Base-by-base conservation (phyloP, 2,888 invertebrate genomes). In the Tetragnatha montana region DNA sequence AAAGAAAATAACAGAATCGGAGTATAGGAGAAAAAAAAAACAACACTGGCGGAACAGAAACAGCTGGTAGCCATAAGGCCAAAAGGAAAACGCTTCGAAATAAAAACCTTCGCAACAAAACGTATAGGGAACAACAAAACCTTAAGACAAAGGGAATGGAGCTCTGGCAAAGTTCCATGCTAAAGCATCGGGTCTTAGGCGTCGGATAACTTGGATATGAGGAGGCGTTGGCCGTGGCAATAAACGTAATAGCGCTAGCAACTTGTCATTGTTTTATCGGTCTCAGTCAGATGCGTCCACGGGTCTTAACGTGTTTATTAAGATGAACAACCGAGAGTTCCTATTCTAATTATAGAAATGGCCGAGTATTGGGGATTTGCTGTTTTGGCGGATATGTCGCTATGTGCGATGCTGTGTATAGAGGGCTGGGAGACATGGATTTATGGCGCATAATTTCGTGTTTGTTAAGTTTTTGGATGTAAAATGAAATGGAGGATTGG, bases 261-360 rank as follows among this genome's bases (percentile, higher is more conserved):
- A 88, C 79, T 88, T 83, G 82, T 88, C 88, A 88, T 88, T 88
- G 88, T 88, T 88, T 88, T 88, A 88, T 88, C 81, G 88, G 82
- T 60, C 60, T 14, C 81, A 74, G 86, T 78, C 84, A 80, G 80
- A 80, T 74, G 68, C 60, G 74, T 51, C 21, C 47, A n/a, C 50
- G 50, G 60, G n/a, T 21, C 19, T 73, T 83, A 73, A 86, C 80
- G 73, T 80, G 79, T 79, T 80, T 86, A 86, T 86, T 81, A 74
- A 74, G 86, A 80, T 86, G 80, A 80, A 86, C 50, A 22, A 51
- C 79, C n/a, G 79, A 79, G 70, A 70, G 79, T 79, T 73, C 78
- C 60, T n/a, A 47, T 68, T 51, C 21, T 19, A 51, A 14, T 79
- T 49, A 79, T 79, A 60, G 60, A 60, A 60, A 60, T 60, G 60